Evolutionary conservation across 1,140 invertebrate species (phyloP).

Genomic region (Maconellicoccus hirsutus): DNA sequence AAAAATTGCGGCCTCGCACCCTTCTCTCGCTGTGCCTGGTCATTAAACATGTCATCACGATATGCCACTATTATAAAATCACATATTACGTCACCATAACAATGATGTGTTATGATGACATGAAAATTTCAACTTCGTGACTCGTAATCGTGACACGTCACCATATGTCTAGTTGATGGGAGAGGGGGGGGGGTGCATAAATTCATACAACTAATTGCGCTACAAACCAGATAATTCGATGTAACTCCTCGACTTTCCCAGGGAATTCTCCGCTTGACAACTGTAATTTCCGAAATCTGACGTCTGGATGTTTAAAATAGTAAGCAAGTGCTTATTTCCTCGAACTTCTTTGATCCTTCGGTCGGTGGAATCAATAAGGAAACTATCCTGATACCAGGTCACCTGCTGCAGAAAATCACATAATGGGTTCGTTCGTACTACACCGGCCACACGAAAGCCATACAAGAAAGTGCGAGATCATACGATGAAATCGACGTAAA

Average conservation of each 20-base stretch:
- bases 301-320: conserved; percentile 41
- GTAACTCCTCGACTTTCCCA: conserved; percentile 39
- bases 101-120: too few relatives aligned
- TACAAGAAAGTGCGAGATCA: neutral
- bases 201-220: too few relatives aligned
- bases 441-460: neutral
- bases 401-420: conserved; percentile 34
- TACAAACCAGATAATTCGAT: conserved; percentile 40
- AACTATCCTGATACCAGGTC: conserved; percentile 46
- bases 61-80: too few relatives aligned
- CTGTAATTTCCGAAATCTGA: conserved; percentile 46
- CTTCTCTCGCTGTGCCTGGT: too few relatives aligned
- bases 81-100: too few relatives aligned
- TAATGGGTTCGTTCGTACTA: neutral
- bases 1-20: too few relatives aligned
- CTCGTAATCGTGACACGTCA: too few relatives aligned
- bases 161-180: too few relatives aligned
- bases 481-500: neutral
- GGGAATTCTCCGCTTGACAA: conserved; percentile 39
- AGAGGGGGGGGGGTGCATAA: too few relatives aligned
- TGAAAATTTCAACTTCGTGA: too few relatives aligned
- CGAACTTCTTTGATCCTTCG: conserved; percentile 41
- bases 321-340: conserved; percentile 42
- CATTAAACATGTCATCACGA: too few relatives aligned
- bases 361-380: conserved; percentile 44